Evolutionary conservation across 2,797 vertebrate species (phyloP).

Genomic region (Mareca penelope): DNA sequence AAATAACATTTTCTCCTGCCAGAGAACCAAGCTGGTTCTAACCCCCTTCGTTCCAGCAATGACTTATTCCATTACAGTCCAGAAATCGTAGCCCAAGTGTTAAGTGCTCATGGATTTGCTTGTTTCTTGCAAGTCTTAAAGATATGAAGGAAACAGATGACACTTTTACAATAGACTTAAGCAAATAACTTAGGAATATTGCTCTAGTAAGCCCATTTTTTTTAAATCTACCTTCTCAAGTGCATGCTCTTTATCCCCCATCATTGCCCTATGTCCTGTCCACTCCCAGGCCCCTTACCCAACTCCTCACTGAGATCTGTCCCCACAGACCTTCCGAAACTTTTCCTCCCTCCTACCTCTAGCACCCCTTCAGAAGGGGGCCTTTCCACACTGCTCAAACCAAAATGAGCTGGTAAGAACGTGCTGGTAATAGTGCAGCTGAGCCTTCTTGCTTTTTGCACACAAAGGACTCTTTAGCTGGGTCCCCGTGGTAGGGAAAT

Average conservation of each 20-base stretch:
- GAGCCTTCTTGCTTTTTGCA: background rate
- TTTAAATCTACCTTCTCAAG: background rate
- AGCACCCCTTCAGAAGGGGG: background rate
- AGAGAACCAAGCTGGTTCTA: background rate
- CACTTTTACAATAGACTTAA: background rate
- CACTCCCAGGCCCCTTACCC: background rate
- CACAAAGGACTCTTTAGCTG: background rate
- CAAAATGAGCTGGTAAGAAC: background rate
- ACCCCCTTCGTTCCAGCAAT: background rate
- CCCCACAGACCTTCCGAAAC: background rate
- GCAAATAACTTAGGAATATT: background rate
- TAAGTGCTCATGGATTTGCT: background rate
- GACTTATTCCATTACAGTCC: background rate
- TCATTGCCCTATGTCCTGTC: background rate
- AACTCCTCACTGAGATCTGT: background rate
- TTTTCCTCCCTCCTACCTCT: background rate
- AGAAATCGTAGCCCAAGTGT: background rate
- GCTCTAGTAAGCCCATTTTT: background rate
- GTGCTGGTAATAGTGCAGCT: background rate
- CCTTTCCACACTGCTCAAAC: background rate
- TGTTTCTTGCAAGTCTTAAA: background rate
- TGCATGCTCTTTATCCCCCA: background rate
- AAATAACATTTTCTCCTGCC: background rate
- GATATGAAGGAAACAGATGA: background rate
- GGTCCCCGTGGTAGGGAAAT: background rate